A percentile compares a stretch with the other conserved stretches of the same genome.
phyloP scores from a whole-genome alignment of 64 coral and sea anemone species.

The Pocillopora damicornis region DNA sequence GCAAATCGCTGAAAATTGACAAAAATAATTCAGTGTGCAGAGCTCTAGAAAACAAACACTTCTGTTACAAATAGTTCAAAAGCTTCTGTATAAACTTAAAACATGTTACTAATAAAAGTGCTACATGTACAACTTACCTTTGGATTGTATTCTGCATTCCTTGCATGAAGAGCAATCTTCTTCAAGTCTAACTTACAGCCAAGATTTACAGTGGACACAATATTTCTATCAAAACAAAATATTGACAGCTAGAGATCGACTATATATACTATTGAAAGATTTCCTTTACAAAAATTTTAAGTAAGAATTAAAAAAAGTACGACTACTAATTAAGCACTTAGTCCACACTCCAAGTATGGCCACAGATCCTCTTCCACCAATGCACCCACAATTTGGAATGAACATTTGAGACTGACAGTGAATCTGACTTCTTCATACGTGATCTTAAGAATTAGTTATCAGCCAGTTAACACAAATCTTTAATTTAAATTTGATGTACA shows the following conservation, averaged over 20 bases:
- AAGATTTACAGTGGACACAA: conserved; percentile 98
- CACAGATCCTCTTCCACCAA: too few relatives aligned
- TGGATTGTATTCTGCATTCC: conserved; percentile 99
- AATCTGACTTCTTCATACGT: too few relatives aligned
- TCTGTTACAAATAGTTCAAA: too few relatives aligned
- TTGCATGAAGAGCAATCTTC: conserved; percentile 97
- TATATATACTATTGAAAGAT: background rate
- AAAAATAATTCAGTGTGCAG: background rate
- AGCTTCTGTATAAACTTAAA: background rate
- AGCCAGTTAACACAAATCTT: too few relatives aligned
- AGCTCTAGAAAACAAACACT: too few relatives aligned
- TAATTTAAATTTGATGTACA: too few relatives aligned
- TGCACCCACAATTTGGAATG: too few relatives aligned
- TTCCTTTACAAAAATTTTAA: too few relatives aligned
- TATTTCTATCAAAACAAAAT: conserved; percentile 63
- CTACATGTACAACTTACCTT: conserved; percentile 44
- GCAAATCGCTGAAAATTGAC: conserved; percentile 71
- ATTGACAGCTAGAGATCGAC: background rate
- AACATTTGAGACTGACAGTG: too few relatives aligned
- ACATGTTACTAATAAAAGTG: background rate
- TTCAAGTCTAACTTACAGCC: conserved; percentile 97
- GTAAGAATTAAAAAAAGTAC: background rate
- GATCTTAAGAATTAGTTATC: too few relatives aligned
- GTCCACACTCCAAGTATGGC: too few relatives aligned
- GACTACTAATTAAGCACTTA: too few relatives aligned